These are phyloP conservation scores for Drosophila elegans DNA, from an alignment of 1,140 invertebrate species.

Conservation along the genomic window DNA sequence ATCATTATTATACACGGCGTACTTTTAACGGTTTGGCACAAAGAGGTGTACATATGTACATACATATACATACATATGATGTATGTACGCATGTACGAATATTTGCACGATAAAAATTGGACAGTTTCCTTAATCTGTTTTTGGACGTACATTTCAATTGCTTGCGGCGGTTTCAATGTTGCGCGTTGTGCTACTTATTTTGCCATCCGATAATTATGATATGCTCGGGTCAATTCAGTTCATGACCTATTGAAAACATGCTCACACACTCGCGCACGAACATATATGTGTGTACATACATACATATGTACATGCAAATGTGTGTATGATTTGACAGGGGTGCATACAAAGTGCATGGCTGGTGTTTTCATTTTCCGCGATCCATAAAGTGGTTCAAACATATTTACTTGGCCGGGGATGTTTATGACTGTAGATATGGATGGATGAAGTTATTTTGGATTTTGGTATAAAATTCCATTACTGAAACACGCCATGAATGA, in stretches of 20 bases:
- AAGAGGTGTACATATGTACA: too few relatives aligned
- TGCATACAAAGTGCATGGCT: constrained; percentile 47
- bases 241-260: constrained; percentile 71
- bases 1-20: constrained; percentile 23
- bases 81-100: background rate
- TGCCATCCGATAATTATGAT: constrained; percentile 57
- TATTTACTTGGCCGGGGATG: constrained; percentile 10
- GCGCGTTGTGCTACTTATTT: constrained; percentile 13
- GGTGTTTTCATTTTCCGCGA: constrained; percentile 9
- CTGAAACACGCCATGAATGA: constrained; percentile 78
- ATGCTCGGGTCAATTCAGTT: constrained; percentile 73
- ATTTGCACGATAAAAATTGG: background rate
- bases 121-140: constrained; percentile 12
- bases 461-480: constrained; percentile 75
- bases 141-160: background rate
- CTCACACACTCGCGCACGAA: constrained; percentile 22
- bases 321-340: background rate
- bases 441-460: constrained; percentile 41
- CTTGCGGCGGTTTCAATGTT: background rate
- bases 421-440: constrained; percentile 14
- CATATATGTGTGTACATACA: constrained; percentile 5
- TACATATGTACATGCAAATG: background rate
- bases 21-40: background rate
- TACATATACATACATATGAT: too few relatives aligned
- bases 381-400: constrained; percentile 5